Conservation (phyloP, 1,140 invertebrate species). For the Hylyphantes graminicola region DNA sequence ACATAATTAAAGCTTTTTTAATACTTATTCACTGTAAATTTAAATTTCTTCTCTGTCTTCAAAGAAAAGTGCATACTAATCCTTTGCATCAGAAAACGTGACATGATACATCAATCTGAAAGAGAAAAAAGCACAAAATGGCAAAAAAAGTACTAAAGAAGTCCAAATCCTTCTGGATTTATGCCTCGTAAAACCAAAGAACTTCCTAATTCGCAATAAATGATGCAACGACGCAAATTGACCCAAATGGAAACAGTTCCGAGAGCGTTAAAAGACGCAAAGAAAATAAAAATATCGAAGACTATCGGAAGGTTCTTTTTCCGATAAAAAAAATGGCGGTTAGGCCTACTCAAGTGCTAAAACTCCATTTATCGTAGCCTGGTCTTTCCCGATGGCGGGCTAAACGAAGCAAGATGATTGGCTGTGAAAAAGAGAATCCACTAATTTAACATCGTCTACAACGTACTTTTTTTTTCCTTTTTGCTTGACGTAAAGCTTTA, state of each 20-base stretch:
- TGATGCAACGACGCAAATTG: conserved; percentile 36
- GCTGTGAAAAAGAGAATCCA: conserved; percentile 24
- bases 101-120: too few relatives aligned
- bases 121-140: too few relatives aligned
- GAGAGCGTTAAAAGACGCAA: conserved; percentile 1
- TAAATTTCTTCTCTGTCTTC: too few relatives aligned
- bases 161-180: too few relatives aligned
- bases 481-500: conserved; percentile 17
- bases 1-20: too few relatives aligned
- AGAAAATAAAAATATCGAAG: conserved; percentile 1
- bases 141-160: too few relatives aligned
- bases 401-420: conserved; percentile 45
- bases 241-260: conserved; percentile 29
- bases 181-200: too few relatives aligned
- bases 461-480: not conserved
- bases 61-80: too few relatives aligned
- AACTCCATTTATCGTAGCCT: conserved; percentile 45
- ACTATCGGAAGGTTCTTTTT: conserved; percentile 22
- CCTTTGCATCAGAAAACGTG: too few relatives aligned
- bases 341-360: conserved; percentile 45
- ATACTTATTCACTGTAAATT: too few relatives aligned
- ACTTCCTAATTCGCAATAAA: conserved; percentile 40
- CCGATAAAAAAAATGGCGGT: conserved; percentile 22
- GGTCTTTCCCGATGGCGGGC: conserved; percentile 13
- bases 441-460: conserved; percentile 36